These are phyloP conservation scores for Tinamus guttatus DNA, from an alignment of 2,113 vertebrate species.

Conservation along the genomic window DNA sequence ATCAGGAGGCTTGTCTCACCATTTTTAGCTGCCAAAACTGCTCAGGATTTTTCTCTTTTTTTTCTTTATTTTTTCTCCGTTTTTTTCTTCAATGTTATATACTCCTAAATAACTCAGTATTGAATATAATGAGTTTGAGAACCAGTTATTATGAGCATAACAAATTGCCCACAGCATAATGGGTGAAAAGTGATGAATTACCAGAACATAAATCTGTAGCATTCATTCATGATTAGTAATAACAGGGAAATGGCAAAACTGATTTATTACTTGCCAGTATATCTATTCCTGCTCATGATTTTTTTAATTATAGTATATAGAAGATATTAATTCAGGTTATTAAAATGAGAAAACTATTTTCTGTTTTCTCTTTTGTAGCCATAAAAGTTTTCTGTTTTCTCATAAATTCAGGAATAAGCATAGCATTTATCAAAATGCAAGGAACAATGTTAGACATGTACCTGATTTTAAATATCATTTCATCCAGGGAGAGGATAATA, in stretches of 20 bases:
- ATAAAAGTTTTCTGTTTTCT: slow-evolving; percentile 13
- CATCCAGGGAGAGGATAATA: neutral
- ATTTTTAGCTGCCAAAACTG: neutral
- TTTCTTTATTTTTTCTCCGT: neutral
- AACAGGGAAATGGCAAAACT: slow-evolving; percentile 28
- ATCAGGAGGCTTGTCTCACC: neutral
- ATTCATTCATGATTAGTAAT: slow-evolving; percentile 4
- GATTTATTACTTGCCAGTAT: slow-evolving; percentile 44
- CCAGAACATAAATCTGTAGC: slow-evolving; percentile 4
- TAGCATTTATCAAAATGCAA: slow-evolving; percentile 26
- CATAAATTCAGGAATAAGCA: neutral
- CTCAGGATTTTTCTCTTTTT: neutral
- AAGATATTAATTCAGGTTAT: slow-evolving; percentile 48
- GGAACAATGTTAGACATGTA: neutral
- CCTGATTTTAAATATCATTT: slow-evolving; percentile 22
- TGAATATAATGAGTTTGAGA: slow-evolving; percentile 6
- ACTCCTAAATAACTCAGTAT: neutral
- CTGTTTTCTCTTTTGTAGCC: neutral
- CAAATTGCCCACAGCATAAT: slow-evolving; percentile 30
- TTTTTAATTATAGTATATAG: slow-evolving; percentile 10
- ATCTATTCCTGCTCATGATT: neutral
- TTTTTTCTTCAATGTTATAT: neutral
- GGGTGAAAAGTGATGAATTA: slow-evolving; percentile 55
- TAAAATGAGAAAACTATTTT: slow-evolving; percentile 37
- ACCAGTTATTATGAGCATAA: slow-evolving; percentile 1